These are phyloP conservation scores for Pediacus dermestoides DNA, from an alignment of 2,888 invertebrate species.

Conservation along the genomic window DNA sequence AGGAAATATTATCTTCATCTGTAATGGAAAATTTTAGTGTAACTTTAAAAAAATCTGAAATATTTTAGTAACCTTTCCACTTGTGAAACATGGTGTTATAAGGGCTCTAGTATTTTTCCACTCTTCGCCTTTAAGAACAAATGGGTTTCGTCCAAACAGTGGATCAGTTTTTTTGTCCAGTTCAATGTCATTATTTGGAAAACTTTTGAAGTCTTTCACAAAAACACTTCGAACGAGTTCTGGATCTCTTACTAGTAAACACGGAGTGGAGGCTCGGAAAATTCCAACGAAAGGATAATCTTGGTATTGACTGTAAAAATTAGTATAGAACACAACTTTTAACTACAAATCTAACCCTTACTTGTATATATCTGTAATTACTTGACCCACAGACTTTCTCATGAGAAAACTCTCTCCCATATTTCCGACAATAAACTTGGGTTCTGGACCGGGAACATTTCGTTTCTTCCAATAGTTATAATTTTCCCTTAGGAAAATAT, in stretches of 20 bases:
- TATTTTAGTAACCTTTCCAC: slow-evolving; percentile 45
- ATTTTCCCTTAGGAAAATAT: background rate
- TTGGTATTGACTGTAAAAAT: slow-evolving; percentile 34
- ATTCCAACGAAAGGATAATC: slow-evolving; percentile 42
- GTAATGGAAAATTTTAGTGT: background rate
- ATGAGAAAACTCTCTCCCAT: slow-evolving; percentile 26
- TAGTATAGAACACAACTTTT: background rate
- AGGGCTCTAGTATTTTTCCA: slow-evolving; percentile 53
- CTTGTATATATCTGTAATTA: slow-evolving; percentile 12
- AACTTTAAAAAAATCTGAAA: background rate
- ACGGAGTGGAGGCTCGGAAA: slow-evolving; percentile 38
- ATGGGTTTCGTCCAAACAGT: slow-evolving; percentile 51
- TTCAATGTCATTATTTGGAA: slow-evolving; percentile 44
- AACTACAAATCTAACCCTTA: slow-evolving; percentile 7
- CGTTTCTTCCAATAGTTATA: slow-evolving; percentile 25
- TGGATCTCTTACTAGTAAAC: slow-evolving; percentile 40
- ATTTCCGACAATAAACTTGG: slow-evolving; percentile 31
- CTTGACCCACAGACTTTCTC: slow-evolving; percentile 24
- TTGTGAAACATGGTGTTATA: slow-evolving; percentile 53
- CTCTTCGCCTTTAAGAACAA: slow-evolving; percentile 48
- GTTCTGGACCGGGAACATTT: slow-evolving; percentile 26
- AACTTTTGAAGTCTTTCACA: slow-evolving; percentile 42
- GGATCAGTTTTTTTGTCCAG: slow-evolving; percentile 49
- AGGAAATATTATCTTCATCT: slow-evolving; percentile 49
- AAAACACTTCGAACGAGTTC: slow-evolving; percentile 42